Percentiles rank a stretch among this genome's conserved stretches.
Evolutionary conservation across 1,140 invertebrate genomes (phyloP).

Genomic region (Nephila pilipes): DNA sequence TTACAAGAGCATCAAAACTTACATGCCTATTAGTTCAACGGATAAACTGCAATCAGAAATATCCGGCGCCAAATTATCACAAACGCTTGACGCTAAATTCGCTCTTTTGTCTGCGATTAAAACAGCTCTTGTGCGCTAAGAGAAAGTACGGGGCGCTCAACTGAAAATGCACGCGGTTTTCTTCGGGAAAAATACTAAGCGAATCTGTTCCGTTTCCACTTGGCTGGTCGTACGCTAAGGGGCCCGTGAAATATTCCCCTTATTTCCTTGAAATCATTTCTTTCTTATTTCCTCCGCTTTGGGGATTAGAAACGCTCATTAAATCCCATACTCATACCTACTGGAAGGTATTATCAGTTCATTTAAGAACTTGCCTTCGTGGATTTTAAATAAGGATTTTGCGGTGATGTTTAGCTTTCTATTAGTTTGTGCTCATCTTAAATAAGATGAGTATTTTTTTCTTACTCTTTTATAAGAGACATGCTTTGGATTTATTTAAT

Average conservation of each 20-base stretch:
- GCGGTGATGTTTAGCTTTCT: conserved; percentile 59
- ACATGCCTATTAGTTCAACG: conserved; percentile 40
- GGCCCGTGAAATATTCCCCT: conserved; percentile 62
- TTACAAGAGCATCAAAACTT: conserved; percentile 32
- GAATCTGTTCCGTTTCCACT: conserved; percentile 67
- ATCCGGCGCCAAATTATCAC: conserved; percentile 48
- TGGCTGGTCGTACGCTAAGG: conserved; percentile 1
- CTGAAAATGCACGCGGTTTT: conserved; percentile 42
- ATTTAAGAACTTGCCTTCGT: conserved; percentile 55
- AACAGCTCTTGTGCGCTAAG: background rate
- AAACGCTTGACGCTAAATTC: background rate
- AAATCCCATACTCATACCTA: conserved; percentile 44
- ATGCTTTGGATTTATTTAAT: conserved; percentile 54
- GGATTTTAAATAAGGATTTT: conserved; percentile 67
- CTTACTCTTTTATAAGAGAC: background rate
- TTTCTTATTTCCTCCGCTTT: conserved; percentile 54
- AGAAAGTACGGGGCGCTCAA: conserved; percentile 3
- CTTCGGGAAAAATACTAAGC: conserved; percentile 46
- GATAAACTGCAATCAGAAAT: conserved; percentile 66
- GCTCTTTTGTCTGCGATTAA: conserved; percentile 49
- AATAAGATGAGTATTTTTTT: conserved; percentile 58
- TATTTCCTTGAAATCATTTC: conserved; percentile 60
- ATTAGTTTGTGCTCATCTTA: conserved; percentile 51
- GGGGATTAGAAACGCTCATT: conserved; percentile 72
- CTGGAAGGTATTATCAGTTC: conserved; percentile 61